phyloP scores from a whole-genome alignment of 2,888 invertebrate species.

The Parnassius apollo region DNA sequence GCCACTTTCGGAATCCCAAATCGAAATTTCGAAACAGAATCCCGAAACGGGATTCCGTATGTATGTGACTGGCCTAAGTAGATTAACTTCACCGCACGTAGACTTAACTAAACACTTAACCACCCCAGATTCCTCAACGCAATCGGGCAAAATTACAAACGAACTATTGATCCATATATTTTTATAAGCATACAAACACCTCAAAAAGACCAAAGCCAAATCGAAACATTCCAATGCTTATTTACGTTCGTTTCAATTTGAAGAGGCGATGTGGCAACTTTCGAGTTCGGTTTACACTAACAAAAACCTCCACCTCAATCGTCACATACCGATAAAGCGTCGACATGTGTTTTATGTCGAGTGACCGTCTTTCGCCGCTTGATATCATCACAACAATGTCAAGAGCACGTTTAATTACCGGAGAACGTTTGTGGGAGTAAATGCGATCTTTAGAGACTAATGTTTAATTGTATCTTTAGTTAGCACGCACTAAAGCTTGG shows the following conservation, averaged over 20 bases:
- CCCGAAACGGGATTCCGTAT: too few relatives aligned
- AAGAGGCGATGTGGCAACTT: slow-evolving; percentile 6
- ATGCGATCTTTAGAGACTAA: slow-evolving; percentile 1
- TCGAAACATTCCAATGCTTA: slow-evolving; percentile 14
- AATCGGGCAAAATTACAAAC: too few relatives aligned
- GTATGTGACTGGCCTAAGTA: too few relatives aligned
- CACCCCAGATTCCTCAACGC: too few relatives aligned
- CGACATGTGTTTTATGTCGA: slow-evolving; percentile 18
- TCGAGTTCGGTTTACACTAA: slow-evolving; percentile 13
- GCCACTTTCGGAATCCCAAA: too few relatives aligned
- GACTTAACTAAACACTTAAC: too few relatives aligned
- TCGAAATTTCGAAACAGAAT: too few relatives aligned
- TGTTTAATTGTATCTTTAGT: too few relatives aligned
- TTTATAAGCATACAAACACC: background rate
- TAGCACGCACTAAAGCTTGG: too few relatives aligned
- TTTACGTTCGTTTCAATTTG: slow-evolving; percentile 15
- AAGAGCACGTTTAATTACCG: slow-evolving; percentile 7
- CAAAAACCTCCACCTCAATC: slow-evolving; percentile 22
- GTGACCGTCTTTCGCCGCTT: slow-evolving; percentile 5
- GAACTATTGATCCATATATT: too few relatives aligned
- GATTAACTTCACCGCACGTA: too few relatives aligned
- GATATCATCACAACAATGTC: slow-evolving; percentile 8
- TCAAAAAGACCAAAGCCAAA: slow-evolving; percentile 12
- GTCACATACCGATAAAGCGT: slow-evolving; percentile 4
- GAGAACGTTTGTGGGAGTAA: background rate